Conservation (phyloP, 2,113 vertebrate species). For the human region GRCh38 chr7:24211001-24211500, state of each 20-base stretch:
- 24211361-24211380: background rate
- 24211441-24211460: background rate
- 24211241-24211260: background rate
- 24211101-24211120: background rate
- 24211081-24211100: background rate
- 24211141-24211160: background rate
- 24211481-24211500: slow-evolving; percentile 26
- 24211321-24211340: background rate
- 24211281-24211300: background rate
- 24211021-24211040: background rate
- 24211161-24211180: background rate
- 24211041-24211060: background rate
- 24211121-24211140: background rate
- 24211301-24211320: background rate
- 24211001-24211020: background rate
- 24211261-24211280: background rate
- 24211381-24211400: background rate
- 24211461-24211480: slow-evolving; percentile 31
- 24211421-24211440: background rate
- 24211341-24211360: background rate
- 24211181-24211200: background rate
- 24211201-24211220: background rate
- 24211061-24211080: background rate
- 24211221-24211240: background rate
- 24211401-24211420: background rate